Conservation (phyloP, 1,140 invertebrate species). For the Gerris buenoi region DNA sequence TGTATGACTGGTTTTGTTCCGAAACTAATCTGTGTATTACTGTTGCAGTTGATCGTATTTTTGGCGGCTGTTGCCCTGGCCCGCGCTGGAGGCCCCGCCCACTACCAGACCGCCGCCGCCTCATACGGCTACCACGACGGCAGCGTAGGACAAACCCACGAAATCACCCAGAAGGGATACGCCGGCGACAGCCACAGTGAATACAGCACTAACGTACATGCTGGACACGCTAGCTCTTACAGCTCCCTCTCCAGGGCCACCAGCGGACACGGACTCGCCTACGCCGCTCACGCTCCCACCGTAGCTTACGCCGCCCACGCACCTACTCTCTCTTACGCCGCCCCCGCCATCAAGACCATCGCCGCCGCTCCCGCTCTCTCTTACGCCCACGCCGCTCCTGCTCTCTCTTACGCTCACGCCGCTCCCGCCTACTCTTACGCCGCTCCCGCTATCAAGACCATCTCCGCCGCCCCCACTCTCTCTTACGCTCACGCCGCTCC, state of each 20-base stretch:
- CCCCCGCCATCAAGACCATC: not conserved
- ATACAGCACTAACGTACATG: constrained; percentile 35
- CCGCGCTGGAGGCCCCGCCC: constrained; percentile 32
- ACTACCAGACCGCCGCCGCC: constrained; percentile 34
- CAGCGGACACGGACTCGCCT: constrained; percentile 33
- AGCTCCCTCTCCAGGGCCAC: constrained; percentile 35
- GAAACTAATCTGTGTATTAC: too few species aligned
- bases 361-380: constrained; percentile 11
- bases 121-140: constrained; percentile 29
- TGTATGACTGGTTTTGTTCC: too few species aligned
- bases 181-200: constrained; percentile 35
- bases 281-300: constrained; percentile 35
- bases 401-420: not conserved
- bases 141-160: constrained; percentile 35
- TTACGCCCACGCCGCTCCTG: constrained; percentile 6
- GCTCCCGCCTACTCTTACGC: constrained; percentile 10
- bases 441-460: constrained; percentile 2
- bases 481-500: constrained; percentile 5
- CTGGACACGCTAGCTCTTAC: constrained; percentile 36
- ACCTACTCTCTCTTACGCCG: constrained; percentile 8
- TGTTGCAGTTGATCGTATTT: constrained; percentile 25
- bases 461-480: not conserved
- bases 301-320: constrained; percentile 24
- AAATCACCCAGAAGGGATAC: constrained; percentile 39
- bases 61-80: constrained; percentile 27